Evolutionary conservation across 2,888 invertebrate species (phyloP).

Genomic region (Apotomis capreana): DNA sequence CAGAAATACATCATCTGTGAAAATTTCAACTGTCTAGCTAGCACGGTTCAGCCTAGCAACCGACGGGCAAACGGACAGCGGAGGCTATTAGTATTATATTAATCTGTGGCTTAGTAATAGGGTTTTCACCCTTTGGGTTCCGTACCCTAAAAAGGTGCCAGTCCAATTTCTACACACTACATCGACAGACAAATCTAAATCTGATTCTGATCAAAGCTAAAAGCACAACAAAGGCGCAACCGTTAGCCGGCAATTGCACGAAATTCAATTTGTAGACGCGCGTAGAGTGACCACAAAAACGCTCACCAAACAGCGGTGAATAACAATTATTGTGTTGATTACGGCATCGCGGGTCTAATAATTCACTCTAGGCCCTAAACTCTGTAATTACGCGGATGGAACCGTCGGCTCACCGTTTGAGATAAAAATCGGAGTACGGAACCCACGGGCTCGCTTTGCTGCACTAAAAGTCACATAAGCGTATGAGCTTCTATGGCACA

Average conservation of each 20-base stretch:
- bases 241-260: slow-evolving; percentile 54
- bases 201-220: slow-evolving; percentile 27
- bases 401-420: slow-evolving; percentile 79
- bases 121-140: too few species aligned
- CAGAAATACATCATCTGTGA: too few species aligned
- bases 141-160: too few species aligned
- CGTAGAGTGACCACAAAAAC: slow-evolving; percentile 62
- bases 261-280: slow-evolving; percentile 71
- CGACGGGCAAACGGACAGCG: too few species aligned
- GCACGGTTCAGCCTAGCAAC: too few species aligned
- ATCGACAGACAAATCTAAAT: slow-evolving; percentile 21
- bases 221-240: slow-evolving; percentile 50
- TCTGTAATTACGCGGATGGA: slow-evolving; percentile 80
- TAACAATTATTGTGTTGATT: slow-evolving; percentile 79
- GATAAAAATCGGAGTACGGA: slow-evolving; percentile 73
- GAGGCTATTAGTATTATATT: too few species aligned
- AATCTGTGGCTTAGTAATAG: too few species aligned
- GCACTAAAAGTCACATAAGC: slow-evolving; percentile 1
- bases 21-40: too few species aligned
- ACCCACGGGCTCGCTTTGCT: slow-evolving; percentile 43
- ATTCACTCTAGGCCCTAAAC: slow-evolving; percentile 80
- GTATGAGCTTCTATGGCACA: neutral
- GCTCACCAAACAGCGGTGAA: slow-evolving; percentile 67
- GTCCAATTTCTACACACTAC: slow-evolving; percentile 17
- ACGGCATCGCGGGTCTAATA: slow-evolving; percentile 76